Conservation (phyloP, 2,113 vertebrate species). For the Ginglymostoma cirratum region DNA sequence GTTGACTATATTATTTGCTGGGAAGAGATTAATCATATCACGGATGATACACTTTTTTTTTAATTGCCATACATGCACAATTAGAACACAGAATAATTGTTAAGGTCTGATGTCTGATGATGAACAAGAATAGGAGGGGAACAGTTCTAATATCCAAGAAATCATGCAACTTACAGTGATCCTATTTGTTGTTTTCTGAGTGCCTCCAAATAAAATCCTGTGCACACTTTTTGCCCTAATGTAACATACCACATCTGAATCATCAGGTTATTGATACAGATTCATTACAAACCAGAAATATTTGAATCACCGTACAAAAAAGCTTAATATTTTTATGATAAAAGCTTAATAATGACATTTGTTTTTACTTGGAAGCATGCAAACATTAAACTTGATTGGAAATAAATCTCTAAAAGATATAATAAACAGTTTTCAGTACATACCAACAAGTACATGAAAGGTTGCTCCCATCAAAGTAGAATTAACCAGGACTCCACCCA, state of each 20-base stretch:
- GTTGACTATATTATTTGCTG: neutral
- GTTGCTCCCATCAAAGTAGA: constrained; percentile 75
- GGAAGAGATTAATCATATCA: neutral
- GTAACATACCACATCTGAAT: neutral
- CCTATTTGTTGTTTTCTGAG: neutral
- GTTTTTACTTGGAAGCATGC: neutral
- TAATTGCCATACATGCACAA: neutral
- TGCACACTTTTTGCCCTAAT: neutral
- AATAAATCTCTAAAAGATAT: neutral
- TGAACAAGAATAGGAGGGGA: neutral
- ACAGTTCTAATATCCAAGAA: neutral
- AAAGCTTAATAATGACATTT: neutral
- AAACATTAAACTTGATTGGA: neutral
- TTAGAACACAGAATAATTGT: neutral
- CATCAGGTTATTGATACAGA: neutral
- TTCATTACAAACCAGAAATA: neutral
- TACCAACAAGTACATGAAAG: constrained; percentile 85
- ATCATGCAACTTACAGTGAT: neutral
- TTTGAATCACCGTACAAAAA: neutral
- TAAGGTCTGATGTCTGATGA: neutral
- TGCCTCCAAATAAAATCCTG: neutral
- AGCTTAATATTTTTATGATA: neutral
- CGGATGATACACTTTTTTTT: neutral
- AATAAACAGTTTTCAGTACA: constrained; percentile 37
- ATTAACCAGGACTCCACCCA: constrained; percentile 88